Conservation (phyloP, 2,113 vertebrate species). For the Pyxicephalus adspersus region DNA sequence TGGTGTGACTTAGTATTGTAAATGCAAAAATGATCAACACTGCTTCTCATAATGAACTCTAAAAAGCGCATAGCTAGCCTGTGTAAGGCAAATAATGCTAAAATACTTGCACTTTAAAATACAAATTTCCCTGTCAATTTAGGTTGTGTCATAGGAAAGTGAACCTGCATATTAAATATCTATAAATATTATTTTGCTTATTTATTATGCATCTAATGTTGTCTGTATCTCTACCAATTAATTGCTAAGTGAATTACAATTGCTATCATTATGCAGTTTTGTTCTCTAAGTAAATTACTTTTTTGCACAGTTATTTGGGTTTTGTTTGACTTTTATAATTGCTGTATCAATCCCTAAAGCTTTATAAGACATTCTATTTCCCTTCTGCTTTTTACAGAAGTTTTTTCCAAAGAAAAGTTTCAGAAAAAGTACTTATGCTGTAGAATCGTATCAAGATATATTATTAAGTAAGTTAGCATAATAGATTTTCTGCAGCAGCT, state of each 20-base stretch:
- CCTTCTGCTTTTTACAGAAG: background rate
- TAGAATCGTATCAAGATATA: background rate
- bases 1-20: too few relatives aligned
- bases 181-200: background rate
- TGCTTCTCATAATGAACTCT: too few relatives aligned
- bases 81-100: too few relatives aligned
- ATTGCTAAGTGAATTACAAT: conserved; percentile 9
- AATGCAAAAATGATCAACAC: too few relatives aligned
- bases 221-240: background rate
- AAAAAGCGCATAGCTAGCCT: too few relatives aligned
- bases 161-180: too few relatives aligned
- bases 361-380: background rate
- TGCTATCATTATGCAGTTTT: background rate
- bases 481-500: background rate
- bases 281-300: background rate
- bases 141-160: too few relatives aligned
- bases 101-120: too few relatives aligned
- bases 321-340: conserved; percentile 32
- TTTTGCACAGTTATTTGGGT: background rate
- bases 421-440: conserved; percentile 11
- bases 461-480: background rate
- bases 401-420: background rate
- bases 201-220: background rate
- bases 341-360: conserved; percentile 1
- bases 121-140: too few relatives aligned